Evolutionary conservation across 1,140 invertebrate genomes (phyloP), one percentile per base, ranked within the genome.

Genomic region (Zaprionus inermis): DNA sequence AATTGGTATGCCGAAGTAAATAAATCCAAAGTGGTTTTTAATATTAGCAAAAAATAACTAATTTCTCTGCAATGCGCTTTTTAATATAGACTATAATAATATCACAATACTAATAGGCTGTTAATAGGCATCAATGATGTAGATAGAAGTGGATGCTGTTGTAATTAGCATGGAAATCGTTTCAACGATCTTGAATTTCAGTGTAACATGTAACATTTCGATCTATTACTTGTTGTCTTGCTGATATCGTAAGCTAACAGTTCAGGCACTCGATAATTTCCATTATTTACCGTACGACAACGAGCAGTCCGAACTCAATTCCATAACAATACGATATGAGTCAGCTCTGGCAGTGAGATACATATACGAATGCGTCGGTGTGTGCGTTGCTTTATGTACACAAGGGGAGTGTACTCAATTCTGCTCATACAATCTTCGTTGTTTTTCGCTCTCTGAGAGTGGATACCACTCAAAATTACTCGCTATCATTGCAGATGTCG

Each of bases 1-100:
- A 79, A 83, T 83, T 83, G 79, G 84, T 89, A 86, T 83, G 77
- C 84, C 89, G 83, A 81, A 86, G 72, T 89, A 79, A 86, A 86
- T 79, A 85, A 74, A 85, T 81, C 66, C 79, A 76, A 55, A 73
- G 76, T 81, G 81, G 73, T 85, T 81, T 72, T 74, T 85, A 58
- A 85, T 57, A 74, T 66, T 28, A 28, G 24, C 24, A 28, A 66
- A 66, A 51, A 20, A 5, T 14, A 20, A 55, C n/a, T 28, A 1
- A 24, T 28, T 38, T n/a, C n/a, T 64, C 38, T 11, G 32, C 32
- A 22, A 30, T 30, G n/a, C 18, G 18, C 30, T 4, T 1, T 57
- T 12, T n/a, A 24, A 30, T 22, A 32, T 49, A n/a, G n/a, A n/a
- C n/a, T n/a, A n/a, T 28, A 28, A 28, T 28, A 28, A 5, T 28